Base-by-base conservation (phyloP, 2,113 vertebrate genomes). In the Solea senegalensis region DNA sequence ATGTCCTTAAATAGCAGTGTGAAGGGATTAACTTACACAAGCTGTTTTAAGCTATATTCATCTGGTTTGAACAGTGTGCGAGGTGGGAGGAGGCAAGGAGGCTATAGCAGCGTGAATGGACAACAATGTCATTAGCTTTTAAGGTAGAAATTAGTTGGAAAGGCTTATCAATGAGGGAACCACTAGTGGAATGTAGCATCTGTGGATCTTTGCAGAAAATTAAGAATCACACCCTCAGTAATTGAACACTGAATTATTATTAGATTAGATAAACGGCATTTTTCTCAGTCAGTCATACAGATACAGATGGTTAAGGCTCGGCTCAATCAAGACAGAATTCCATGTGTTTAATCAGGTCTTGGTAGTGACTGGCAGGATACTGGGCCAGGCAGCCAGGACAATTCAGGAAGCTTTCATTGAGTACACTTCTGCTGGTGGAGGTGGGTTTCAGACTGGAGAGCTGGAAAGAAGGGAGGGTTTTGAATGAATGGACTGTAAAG, bases 361-460 rank as follows among this genome's bases (percentile, higher is more conserved):
- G 84, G 0, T 97, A 94, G 11, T 91, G 90, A 8, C 94, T 94
- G 27, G 94, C 92, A 34, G 94, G 95, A 66, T 96, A 97, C 61
- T 89, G 74, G 0, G 61, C 62, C 57, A 61, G 88, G 84, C 96
- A 97, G 50, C 79, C 90, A 14, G 96, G 96, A 80, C 96, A 98
- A 65, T 95, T 94, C 0, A 97, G 90, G 79, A 95, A 92, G 65
- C 96, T 97, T 75, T 95, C 93, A 9, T 97, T 91, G 21, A 95
- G 88, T 34, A 84, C 57, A 71, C 69, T 82, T 34, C 80, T 78
- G 74, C 84, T 92, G 3, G 78, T 76, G 6, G 88, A 84, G 40
- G 89, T 67, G 4, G n/a, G n/a, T n/a, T 7, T 14, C 5, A 77
- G 62, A 0, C 27, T 49, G 21, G 74, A 75, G 52, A 84, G 62